Evolutionary conservation across 2,888 invertebrate species (phyloP).

Genomic region (Pachycephus smyrnensis): DNA sequence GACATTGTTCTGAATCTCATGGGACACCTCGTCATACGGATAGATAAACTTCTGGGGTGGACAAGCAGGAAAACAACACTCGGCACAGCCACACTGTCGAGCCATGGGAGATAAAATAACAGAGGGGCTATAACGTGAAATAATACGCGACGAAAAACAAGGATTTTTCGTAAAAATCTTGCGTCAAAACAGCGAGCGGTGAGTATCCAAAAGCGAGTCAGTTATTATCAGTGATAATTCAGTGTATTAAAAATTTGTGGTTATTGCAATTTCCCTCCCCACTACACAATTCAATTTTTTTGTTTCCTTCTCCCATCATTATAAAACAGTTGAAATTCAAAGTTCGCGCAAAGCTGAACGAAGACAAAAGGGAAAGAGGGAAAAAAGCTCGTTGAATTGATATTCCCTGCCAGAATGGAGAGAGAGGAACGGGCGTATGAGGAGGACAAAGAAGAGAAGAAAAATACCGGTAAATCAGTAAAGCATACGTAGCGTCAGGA

Average conservation of each 20-base stretch:
- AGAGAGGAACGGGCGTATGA: background rate
- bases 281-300: background rate
- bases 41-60: constrained; percentile 15
- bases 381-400: background rate
- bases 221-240: background rate
- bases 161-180: background rate
- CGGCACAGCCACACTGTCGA: constrained; percentile 3
- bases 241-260: background rate
- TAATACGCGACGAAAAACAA: background rate
- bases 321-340: background rate
- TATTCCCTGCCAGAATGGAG: background rate
- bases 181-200: background rate
- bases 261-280: background rate
- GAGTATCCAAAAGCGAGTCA: background rate
- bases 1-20: constrained; percentile 40
- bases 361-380: background rate
- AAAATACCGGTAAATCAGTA: background rate
- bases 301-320: background rate
- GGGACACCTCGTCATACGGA: constrained; percentile 42
- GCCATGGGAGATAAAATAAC: background rate
- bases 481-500: background rate
- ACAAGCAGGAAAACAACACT: constrained; percentile 12
- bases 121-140: background rate
- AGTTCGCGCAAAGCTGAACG: background rate
- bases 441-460: background rate